phyloP scores from a whole-genome alignment of 1,140 invertebrate genomes.

The Sipha flava region DNA sequence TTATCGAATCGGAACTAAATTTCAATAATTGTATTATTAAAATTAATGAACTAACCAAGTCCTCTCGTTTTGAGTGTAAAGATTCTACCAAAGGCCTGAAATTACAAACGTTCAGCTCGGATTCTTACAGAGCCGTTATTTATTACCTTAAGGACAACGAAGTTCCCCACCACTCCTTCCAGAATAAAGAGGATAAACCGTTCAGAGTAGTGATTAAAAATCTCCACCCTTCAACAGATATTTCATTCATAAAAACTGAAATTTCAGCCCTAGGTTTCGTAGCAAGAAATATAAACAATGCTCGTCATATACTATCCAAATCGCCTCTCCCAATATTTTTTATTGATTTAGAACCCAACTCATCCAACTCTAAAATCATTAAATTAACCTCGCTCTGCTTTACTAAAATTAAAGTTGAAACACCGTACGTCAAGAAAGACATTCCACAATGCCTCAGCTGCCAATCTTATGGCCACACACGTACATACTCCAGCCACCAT shows the following conservation, averaged over 20 bases:
- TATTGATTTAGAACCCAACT: conserved; percentile 3
- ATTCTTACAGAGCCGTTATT: conserved; percentile 11
- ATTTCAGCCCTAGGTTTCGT: neutral
- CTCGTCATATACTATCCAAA: neutral
- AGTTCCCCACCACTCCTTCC: neutral
- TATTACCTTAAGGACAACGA: neutral
- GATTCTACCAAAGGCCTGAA: neutral
- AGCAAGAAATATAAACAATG: neutral
- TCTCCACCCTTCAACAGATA: neutral
- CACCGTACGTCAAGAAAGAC: conserved; percentile 38
- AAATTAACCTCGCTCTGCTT: neutral
- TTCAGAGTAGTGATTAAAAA: neutral
- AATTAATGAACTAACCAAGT: conserved; percentile 5
- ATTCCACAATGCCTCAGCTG: conserved; percentile 39
- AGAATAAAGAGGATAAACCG: neutral
- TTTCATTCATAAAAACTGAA: neutral
- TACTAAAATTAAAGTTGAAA: conserved; percentile 39
- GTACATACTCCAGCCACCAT: conserved; percentile 39
- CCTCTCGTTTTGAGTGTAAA: conserved; percentile 1
- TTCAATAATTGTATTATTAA: neutral
- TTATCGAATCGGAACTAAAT: conserved; percentile 6
- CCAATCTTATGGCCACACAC: conserved; percentile 36
- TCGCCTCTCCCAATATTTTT: neutral
- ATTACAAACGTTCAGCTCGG: neutral
- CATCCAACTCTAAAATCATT: neutral